These are phyloP conservation scores for Halcyon senegalensis DNA, from an alignment of 2,113 vertebrate genomes.

Conservation along the genomic window DNA sequence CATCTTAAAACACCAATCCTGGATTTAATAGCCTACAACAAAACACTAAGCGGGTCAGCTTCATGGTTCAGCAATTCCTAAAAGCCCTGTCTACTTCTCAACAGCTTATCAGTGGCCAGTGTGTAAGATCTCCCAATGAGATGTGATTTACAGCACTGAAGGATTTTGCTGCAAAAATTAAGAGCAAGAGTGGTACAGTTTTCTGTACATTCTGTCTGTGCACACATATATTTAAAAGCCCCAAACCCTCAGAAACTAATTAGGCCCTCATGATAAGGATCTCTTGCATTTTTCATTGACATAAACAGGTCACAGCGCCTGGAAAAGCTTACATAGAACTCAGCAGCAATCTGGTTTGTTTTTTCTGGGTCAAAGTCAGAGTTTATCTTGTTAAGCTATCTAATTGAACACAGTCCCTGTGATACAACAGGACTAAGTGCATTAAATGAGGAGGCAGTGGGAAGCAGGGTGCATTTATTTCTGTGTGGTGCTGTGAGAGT, in stretches of 20 bases:
- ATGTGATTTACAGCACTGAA: slow-evolving; percentile 77
- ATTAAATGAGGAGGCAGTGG: slow-evolving; percentile 60
- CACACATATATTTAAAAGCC: neutral
- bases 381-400: slow-evolving; percentile 78
- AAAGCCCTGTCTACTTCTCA: slow-evolving; percentile 80
- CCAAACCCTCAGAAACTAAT: slow-evolving; percentile 56
- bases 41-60: slow-evolving; percentile 83
- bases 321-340: slow-evolving; percentile 47
- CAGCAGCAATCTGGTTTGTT: slow-evolving; percentile 54
- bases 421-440: slow-evolving; percentile 57
- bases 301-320: slow-evolving; percentile 74
- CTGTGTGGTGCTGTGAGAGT: neutral
- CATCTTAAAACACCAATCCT: slow-evolving; percentile 77
- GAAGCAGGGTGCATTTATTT: neutral
- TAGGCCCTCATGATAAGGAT: slow-evolving; percentile 52
- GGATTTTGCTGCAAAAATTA: slow-evolving; percentile 65
- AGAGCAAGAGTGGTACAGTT: slow-evolving; percentile 19
- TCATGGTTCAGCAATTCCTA: slow-evolving; percentile 82
- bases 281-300: slow-evolving; percentile 70
- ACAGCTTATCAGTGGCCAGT: slow-evolving; percentile 73
- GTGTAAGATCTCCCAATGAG: slow-evolving; percentile 74
- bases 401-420: slow-evolving; percentile 75
- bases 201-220: slow-evolving; percentile 12
- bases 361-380: slow-evolving; percentile 78
- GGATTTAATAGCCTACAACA: slow-evolving; percentile 83